These are phyloP conservation scores for Beaufortia kweichowensis DNA, from an alignment of 2,113 vertebrate species.

Conservation along the genomic window DNA sequence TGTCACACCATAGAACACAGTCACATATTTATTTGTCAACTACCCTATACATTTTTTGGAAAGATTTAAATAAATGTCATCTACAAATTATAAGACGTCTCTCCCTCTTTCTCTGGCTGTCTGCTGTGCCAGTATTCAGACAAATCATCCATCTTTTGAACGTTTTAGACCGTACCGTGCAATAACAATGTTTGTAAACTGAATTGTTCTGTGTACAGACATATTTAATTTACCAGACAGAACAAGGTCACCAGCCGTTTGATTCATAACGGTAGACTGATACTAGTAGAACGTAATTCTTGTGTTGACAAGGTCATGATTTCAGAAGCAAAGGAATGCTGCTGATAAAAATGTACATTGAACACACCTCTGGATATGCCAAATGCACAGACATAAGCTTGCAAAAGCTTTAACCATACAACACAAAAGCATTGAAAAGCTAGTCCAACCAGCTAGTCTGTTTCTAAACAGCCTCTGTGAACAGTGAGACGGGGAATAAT, in stretches of 20 bases:
- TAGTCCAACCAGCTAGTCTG: slow-evolving; percentile 9
- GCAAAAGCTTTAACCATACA: neutral
- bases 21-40: too few relatives aligned
- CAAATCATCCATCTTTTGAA: slow-evolving; percentile 17
- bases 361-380: too few relatives aligned
- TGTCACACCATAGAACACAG: too few relatives aligned
- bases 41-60: neutral
- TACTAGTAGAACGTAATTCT: too few relatives aligned
- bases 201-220: neutral
- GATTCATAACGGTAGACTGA: too few relatives aligned
- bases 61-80: neutral
- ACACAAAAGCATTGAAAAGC: neutral
- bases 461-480: slow-evolving; percentile 22
- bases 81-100: neutral
- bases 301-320: too few relatives aligned
- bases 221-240: slow-evolving; percentile 14
- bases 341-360: too few relatives aligned
- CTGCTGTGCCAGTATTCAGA: neutral
- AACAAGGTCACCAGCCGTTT: neutral
- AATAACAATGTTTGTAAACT: neutral
- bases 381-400: neutral
- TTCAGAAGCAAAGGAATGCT: too few relatives aligned
- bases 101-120: neutral
- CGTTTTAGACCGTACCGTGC: neutral
- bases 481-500: slow-evolving; percentile 39